Evolutionary conservation across 2,113 vertebrate species (phyloP), one percentile per base, ranked within the genome.

Genomic region (Chrysemys picta): DNA sequence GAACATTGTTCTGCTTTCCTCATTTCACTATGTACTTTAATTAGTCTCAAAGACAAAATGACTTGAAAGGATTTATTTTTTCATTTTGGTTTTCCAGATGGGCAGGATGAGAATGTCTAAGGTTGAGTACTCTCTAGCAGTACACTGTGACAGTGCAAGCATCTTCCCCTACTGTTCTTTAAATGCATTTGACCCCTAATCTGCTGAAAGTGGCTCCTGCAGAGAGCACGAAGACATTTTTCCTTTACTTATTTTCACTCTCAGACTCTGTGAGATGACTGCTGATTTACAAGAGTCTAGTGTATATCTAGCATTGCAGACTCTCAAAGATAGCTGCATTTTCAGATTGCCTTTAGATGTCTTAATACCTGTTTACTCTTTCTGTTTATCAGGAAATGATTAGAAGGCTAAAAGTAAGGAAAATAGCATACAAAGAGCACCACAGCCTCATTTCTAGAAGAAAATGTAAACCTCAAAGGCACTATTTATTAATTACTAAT

Each of bases 181-280:
- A 95, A 95, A 91, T 91, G 52, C 25, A 91, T 95, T 84, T 97
- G 93, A 96, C 79, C 57, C 31, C 53, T 88, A 69, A 88, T 86
- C 82, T 94, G 84, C 91, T 94, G 42, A 85, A 97, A 97, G 49
- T 53, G 49, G 42, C 83, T 94, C 84, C 93, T 94, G 69, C 83
- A 86, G 78, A 96, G 49, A 94, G 2, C 54, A 80, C 38, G 62
- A 50, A 89, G 42, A 69, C 90, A 92, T 92, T 75, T 50, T 89
- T 88, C 35, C 86, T 91, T 93, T 88, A 89, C 69, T 95, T 80
- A 62, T 75, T 95, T 95, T 69, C 35, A 54, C 92, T 95, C 53
- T 76, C 59, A 84, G 22, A 47, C 16, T 90, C 79, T 94, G 22
- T 53, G 22, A 95, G 72, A 35, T 87, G 72, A 96, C n/a, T 87